Base-by-base conservation (phyloP, 2,888 invertebrate species). In the Napeogenes sylphis region DNA sequence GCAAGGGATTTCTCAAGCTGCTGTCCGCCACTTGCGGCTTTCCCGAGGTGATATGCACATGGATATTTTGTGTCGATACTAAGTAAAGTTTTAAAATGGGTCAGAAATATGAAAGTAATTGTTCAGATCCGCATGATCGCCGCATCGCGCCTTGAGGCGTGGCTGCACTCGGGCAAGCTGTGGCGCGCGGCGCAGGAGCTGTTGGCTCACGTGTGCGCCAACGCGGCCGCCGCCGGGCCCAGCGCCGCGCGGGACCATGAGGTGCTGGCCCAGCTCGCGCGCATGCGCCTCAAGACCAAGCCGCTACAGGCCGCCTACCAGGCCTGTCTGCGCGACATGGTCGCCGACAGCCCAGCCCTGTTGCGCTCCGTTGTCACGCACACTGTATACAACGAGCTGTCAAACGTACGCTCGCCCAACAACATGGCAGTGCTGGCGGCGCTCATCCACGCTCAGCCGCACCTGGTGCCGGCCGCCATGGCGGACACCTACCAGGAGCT, bases 121-220 rank as follows among this genome's bases (percentile, higher is more conserved):
- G 32, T 45, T 10, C 75, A 92, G 92, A 94, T 97, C 68, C 92
- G 97, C 32, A 92, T 94, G 75, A 93, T 95, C 59, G 94, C 95
- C 0, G 94, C 95, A 1, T 93, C 95, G 0, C 94, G 96, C 0
- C 91, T 99, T 30, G 99, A 99, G 82, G 93, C 95, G 73, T 99
- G 98, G 98, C 91, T 99, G 63, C 98, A 98, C 82, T 98, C 98
- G 80, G 98, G 98, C 66, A 99, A 99, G 92, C 87, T 98, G 60
- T 96, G 96, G 91, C 94, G 97, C 74, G 94, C 95, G 32, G 98
- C 98, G 0, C 98, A 98, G 82, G 99, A 99, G 84, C 84, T 99
- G 60, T 87, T 99, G 35, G 95, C 98, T 61, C 95, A 96, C 75
- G 93, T 99, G 70, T 98, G 98, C 81, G 94, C 95, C 73, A 99